These are phyloP conservation scores for Neomorphus geoffroyi DNA, from an alignment of 2,797 vertebrate genomes.

Conservation along the genomic window DNA sequence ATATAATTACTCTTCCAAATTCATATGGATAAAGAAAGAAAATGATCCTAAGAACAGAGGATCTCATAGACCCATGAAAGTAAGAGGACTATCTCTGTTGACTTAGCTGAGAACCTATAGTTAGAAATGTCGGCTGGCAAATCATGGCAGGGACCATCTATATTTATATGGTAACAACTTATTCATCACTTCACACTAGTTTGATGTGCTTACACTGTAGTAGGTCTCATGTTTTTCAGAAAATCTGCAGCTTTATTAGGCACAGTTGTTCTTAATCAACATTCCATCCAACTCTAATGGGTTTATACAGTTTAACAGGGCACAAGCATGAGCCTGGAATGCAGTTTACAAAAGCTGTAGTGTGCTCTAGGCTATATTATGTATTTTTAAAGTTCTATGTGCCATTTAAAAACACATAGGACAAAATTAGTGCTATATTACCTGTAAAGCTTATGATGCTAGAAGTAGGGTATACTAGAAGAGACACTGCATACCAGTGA, in stretches of 20 bases:
- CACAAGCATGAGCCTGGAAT: background rate
- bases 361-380: background rate
- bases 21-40: background rate
- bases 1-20: background rate
- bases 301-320: background rate
- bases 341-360: background rate
- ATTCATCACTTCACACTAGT: background rate
- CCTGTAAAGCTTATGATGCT: background rate
- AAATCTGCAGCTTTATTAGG: background rate
- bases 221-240: background rate
- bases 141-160: background rate
- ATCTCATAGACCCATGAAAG: background rate
- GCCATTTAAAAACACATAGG: background rate
- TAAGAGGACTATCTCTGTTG: background rate
- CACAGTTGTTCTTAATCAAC: background rate
- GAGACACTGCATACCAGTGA: background rate
- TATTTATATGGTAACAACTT: background rate
- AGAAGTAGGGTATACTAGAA: background rate
- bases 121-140: background rate
- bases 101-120: background rate
- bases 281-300: background rate
- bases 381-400: background rate
- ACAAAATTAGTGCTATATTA: background rate
- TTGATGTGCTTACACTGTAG: background rate
- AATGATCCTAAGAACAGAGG: background rate